These are phyloP conservation scores for Drosophila simulans DNA, from an alignment of 1,140 invertebrate species.

Conservation along the genomic window DNA sequence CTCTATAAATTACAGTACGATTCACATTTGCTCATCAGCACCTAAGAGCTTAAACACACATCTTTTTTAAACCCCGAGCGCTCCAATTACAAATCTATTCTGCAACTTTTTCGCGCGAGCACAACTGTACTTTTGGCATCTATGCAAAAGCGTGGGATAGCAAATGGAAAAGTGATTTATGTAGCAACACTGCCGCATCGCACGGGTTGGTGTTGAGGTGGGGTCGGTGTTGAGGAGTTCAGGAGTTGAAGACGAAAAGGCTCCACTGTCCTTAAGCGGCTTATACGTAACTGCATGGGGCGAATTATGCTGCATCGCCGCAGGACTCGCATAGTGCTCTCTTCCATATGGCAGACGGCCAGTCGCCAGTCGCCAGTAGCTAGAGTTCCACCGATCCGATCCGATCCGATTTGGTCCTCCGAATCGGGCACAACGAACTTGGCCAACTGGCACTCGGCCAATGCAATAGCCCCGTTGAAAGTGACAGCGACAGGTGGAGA, in stretches of 20 bases:
- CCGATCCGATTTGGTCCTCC: conserved; percentile 7
- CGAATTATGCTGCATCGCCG: conserved; percentile 64
- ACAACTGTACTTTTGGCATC: conserved; percentile 35
- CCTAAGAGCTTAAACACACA: not conserved
- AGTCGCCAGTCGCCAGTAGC: conserved; percentile 4
- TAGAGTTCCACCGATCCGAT: conserved; percentile 3
- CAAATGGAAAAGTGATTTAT: conserved; percentile 46
- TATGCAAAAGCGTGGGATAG: conserved; percentile 12
- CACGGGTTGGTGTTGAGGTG: not conserved
- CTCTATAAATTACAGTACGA: too few species aligned
- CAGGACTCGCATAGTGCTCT: conserved; percentile 8
- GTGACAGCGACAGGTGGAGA: conserved; percentile 54
- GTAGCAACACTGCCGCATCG: conserved; percentile 27
- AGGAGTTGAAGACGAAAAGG: not conserved
- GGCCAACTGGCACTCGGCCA: conserved; percentile 11
- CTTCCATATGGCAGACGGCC: conserved; percentile 29
- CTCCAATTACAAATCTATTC: not conserved
- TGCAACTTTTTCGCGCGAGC: not conserved
- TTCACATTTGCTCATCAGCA: not conserved
- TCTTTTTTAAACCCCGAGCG: too few species aligned
- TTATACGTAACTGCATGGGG: conserved; percentile 51
- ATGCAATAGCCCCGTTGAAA: conserved; percentile 45
- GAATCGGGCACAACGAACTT: conserved; percentile 20
- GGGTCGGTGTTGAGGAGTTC: not conserved
- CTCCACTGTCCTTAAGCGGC: conserved; percentile 56